phyloP scores from a whole-genome alignment of 2,797 vertebrate species.

The Uromys caudimaculatus region DNA sequence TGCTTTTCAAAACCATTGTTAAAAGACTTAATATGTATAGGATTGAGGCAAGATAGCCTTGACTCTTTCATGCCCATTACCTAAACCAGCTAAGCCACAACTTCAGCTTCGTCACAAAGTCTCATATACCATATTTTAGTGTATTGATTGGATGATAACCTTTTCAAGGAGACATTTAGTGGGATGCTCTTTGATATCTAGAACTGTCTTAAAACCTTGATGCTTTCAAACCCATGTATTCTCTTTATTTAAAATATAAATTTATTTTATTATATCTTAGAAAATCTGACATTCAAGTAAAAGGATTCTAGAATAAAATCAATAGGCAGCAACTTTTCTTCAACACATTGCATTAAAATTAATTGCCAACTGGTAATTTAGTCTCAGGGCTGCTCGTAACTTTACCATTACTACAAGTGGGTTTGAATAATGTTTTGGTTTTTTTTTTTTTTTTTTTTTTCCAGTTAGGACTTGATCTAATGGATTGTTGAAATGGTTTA shows the following conservation, averaged over 20 bases:
- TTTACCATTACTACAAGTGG: slow-evolving; percentile 41
- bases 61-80: background rate
- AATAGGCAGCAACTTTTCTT: slow-evolving; percentile 64
- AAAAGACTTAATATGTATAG: slow-evolving; percentile 15
- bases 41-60: background rate
- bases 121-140: background rate
- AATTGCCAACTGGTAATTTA: slow-evolving; percentile 73
- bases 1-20: background rate
- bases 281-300: slow-evolving; percentile 70
- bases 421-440: background rate
- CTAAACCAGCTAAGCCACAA: background rate
- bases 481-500: slow-evolving; percentile 54
- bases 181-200: background rate
- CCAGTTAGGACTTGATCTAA: slow-evolving; percentile 38
- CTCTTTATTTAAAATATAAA: slow-evolving; percentile 64
- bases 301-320: slow-evolving; percentile 75
- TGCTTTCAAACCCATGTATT: slow-evolving; percentile 45
- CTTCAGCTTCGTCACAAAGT: background rate
- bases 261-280: slow-evolving; percentile 64
- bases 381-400: slow-evolving; percentile 27
- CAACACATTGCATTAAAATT: slow-evolving; percentile 41
- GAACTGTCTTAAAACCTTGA: background rate
- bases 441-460: slow-evolving; percentile 46
- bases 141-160: slow-evolving; percentile 59
- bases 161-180: slow-evolving; percentile 58